phyloP scores from a whole-genome alignment of 2,113 vertebrate genomes.

The Barnardius zonarius region DNA sequence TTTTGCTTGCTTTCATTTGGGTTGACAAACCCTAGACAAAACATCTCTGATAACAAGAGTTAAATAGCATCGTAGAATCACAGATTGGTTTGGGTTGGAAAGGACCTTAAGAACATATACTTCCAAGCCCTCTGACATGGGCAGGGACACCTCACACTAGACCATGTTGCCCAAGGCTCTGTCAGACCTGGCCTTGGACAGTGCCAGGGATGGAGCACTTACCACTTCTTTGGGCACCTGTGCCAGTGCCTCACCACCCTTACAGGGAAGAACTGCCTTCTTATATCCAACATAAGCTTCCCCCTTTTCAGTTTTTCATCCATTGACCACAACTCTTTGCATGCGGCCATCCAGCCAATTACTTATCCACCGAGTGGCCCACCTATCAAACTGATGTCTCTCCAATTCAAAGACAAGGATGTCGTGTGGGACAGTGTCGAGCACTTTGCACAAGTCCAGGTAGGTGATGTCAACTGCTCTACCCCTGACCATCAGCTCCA shows the following conservation, averaged over 20 bases:
- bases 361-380: no score
- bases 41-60: background rate
- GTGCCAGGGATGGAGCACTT: background rate
- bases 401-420: no score
- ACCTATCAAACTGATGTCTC: no score
- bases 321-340: background rate
- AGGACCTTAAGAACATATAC: background rate
- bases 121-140: background rate
- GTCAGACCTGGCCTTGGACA: background rate
- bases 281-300: background rate
- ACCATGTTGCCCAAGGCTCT: background rate
- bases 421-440: accelerated
- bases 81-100: background rate
- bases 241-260: background rate
- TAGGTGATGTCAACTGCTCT: no score
- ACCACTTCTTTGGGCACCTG: background rate
- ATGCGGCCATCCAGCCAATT: background rate
- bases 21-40: background rate
- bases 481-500: no score
- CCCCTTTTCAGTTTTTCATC: background rate
- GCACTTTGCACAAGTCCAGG: no score
- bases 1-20: background rate
- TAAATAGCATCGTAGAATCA: background rate
- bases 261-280: background rate
- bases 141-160: background rate